A percentile compares a stretch with the other conserved stretches of the same genome.
These are phyloP conservation scores for Chironex yamaguchii DNA, from an alignment of 30 jellyfish, hydroid and myxozoan genomes.

Conservation along the genomic window DNA sequence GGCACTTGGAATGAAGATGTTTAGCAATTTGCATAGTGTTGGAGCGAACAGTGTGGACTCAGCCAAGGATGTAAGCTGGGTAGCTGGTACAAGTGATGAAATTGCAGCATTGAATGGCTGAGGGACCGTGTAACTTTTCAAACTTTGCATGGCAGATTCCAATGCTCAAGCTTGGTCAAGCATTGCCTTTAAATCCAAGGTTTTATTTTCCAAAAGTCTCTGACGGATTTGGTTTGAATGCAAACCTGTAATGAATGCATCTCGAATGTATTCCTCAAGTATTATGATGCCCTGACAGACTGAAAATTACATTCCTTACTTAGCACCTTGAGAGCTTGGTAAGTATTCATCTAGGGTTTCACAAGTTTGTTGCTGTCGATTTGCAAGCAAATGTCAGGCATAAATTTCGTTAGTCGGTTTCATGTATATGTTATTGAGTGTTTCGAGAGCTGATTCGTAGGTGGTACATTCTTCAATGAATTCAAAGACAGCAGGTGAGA, in stretches of 20 bases:
- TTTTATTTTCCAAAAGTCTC: conserved; percentile 62
- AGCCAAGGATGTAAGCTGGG: not conserved
- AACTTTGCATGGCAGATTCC: conserved; percentile 43
- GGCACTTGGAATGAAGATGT: conserved; percentile 37
- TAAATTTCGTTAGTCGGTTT: conserved; percentile 9
- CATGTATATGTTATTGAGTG: not conserved
- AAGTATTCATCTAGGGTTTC: conserved; percentile 61
- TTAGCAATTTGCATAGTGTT: not conserved
- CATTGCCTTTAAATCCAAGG: conserved; percentile 56
- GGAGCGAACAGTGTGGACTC: not conserved
- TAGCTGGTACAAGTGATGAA: not conserved
- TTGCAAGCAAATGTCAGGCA: conserved; percentile 15
- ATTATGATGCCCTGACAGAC: conserved; percentile 47
- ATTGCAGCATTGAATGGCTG: conserved; percentile 15
- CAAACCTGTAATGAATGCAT: conserved; percentile 71
- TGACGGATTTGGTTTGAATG: conserved; percentile 59
- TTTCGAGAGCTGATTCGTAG: conserved; percentile 5
- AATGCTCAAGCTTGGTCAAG: conserved; percentile 61
- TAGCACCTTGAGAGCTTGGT: conserved; percentile 37
- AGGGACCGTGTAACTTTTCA: conserved; percentile 23
- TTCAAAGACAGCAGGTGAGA: conserved; percentile 12
- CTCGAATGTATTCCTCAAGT: conserved; percentile 62
- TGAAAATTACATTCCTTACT: conserved; percentile 73
- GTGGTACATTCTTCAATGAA: conserved; percentile 1
- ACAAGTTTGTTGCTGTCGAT: conserved; percentile 14